Evolutionary conservation across 2,797 vertebrate genomes (phyloP).

Genomic region (Etheostoma nigrum): DNA sequence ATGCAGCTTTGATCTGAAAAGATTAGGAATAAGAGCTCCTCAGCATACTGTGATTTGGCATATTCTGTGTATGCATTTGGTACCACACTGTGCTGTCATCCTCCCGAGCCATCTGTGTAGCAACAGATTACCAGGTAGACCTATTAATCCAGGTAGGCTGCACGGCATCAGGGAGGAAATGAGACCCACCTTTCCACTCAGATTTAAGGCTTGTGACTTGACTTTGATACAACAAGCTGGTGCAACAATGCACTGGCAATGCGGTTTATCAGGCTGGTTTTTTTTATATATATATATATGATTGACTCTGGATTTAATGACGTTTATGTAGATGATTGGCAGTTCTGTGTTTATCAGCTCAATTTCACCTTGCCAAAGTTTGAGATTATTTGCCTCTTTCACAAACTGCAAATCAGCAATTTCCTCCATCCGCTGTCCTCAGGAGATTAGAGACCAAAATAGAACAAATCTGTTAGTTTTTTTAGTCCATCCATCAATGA

Average conservation of each 20-base stretch:
- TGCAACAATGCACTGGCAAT: constrained; percentile 5
- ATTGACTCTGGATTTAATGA: background rate
- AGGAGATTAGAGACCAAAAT: constrained; percentile 40
- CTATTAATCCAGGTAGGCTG: constrained; percentile 74
- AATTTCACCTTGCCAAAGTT: constrained; percentile 52
- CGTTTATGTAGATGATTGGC: constrained; percentile 38
- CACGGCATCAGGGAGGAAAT: constrained; percentile 56
- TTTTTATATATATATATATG: background rate
- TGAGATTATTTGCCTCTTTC: constrained; percentile 31
- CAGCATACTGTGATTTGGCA: constrained; percentile 52
- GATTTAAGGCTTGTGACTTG: constrained; percentile 56
- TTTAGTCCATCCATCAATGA: constrained; percentile 38
- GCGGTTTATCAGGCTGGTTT: constrained; percentile 13
- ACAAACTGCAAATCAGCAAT: constrained; percentile 41
- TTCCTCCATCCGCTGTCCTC: constrained; percentile 10
- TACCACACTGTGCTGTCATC: constrained; percentile 45
- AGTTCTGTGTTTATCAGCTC: constrained; percentile 27
- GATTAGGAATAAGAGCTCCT: constrained; percentile 24
- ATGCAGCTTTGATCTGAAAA: constrained; percentile 34
- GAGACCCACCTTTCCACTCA: constrained; percentile 53
- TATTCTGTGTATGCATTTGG: constrained; percentile 16
- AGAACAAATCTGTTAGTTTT: constrained; percentile 45
- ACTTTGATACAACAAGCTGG: constrained; percentile 55
- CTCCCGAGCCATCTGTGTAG: constrained; percentile 74
- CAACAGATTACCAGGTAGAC: constrained; percentile 74